Conservation (phyloP, 2,888 invertebrate species). For the Aspidapion aeneum region DNA sequence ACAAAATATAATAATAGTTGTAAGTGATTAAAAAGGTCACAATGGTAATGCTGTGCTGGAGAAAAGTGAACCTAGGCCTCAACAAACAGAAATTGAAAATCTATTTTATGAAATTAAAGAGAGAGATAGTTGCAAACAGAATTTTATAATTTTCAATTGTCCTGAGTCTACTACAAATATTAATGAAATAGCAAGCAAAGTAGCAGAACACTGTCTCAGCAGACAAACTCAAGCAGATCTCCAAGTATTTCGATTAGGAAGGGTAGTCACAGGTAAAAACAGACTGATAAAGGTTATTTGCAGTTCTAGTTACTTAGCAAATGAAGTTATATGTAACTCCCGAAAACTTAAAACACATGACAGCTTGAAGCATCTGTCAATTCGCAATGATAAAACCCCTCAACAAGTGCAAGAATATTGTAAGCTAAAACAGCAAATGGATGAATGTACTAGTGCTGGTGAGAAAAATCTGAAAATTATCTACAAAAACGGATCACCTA, state of each 20-base stretch:
- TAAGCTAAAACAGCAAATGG: neutral
- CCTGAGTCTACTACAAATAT: no score
- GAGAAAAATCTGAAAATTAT: neutral
- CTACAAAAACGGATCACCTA: neutral
- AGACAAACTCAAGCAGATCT: no score
- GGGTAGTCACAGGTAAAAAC: neutral
- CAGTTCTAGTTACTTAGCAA: neutral
- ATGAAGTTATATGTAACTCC: neutral
- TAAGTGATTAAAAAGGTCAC: no score
- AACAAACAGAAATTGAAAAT: no score
- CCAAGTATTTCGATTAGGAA: neutral
- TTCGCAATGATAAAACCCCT: neutral
- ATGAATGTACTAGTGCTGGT: neutral
- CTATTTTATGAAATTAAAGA: no score
- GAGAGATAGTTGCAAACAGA: no score
- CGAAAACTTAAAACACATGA: neutral
- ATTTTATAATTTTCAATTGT: no score
- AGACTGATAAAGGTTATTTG: neutral
- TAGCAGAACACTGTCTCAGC: no score
- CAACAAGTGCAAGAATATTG: neutral
- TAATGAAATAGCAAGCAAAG: no score
- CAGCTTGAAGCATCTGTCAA: neutral
- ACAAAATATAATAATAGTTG: no score
- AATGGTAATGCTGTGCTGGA: no score
- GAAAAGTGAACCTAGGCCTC: no score